Conservation (phyloP, 2,797 vertebrate species). For the Leptodactylus fallax region DNA sequence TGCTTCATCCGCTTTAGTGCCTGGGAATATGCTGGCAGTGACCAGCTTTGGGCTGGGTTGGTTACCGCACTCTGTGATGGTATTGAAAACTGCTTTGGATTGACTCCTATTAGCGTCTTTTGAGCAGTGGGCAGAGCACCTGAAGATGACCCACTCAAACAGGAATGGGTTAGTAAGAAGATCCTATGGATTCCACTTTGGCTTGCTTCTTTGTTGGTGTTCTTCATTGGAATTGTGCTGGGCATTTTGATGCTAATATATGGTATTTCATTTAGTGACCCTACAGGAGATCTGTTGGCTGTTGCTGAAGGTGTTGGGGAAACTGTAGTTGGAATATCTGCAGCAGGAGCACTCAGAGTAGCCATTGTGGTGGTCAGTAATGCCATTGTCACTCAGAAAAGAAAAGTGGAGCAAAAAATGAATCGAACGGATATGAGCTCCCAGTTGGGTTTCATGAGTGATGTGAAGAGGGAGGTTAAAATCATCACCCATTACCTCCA, state of each 20-base stretch:
- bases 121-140: slow-evolving; percentile 72
- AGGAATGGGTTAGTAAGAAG: slow-evolving; percentile 72
- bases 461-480: slow-evolving; percentile 87
- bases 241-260: slow-evolving; percentile 51
- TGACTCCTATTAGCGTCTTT: slow-evolving; percentile 84
- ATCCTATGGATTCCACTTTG: slow-evolving; percentile 63
- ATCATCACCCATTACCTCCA: slow-evolving; percentile 76
- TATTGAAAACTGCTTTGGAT: slow-evolving; percentile 84
- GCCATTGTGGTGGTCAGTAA: slow-evolving; percentile 71
- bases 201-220: slow-evolving; percentile 37
- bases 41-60: slow-evolving; percentile 92
- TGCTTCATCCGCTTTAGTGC: slow-evolving; percentile 90
- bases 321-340: slow-evolving; percentile 64
- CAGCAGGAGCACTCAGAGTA: slow-evolving; percentile 69
- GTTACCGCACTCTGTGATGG: slow-evolving; percentile 84
- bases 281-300: not conserved
- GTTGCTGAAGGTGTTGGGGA: slow-evolving; percentile 39
- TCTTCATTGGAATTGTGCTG: slow-evolving; percentile 32
- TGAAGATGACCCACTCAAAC: slow-evolving; percentile 50
- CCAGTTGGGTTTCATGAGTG: slow-evolving; percentile 91
- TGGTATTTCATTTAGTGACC: slow-evolving; percentile 65
- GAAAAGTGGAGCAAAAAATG: slow-evolving; percentile 72
- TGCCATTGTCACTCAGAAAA: slow-evolving; percentile 75
- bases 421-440: slow-evolving; percentile 82
- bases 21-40: slow-evolving; percentile 92